A percentile compares a stretch with the other conserved stretches of the same genome.
Evolutionary conservation across 1,140 invertebrate genomes (phyloP).

Genomic region (Marisa cornuarietis): DNA sequence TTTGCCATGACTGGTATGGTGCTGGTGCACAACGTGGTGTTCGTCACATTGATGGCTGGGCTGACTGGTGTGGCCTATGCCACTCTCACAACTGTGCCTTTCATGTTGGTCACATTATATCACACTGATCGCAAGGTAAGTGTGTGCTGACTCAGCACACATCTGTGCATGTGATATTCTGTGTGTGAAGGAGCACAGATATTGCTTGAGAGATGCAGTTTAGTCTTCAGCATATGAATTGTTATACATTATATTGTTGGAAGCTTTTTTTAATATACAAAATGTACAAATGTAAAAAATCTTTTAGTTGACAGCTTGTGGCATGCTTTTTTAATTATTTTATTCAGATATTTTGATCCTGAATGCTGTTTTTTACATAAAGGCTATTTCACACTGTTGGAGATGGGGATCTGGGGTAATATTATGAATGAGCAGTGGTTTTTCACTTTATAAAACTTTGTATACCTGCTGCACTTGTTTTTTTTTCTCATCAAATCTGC

Average conservation of each 20-base stretch:
- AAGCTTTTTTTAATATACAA: too few species aligned
- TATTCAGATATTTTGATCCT: too few species aligned
- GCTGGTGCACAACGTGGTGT: conserved; percentile 54
- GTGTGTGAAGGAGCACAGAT: not conserved
- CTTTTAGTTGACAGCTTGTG: too few species aligned
- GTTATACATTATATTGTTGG: too few species aligned
- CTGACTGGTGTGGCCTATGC: conserved; percentile 68
- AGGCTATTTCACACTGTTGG: too few species aligned
- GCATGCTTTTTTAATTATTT: too few species aligned
- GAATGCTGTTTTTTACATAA: too few species aligned
- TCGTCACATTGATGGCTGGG: conserved; percentile 65
- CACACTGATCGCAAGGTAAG: conserved; percentile 66
- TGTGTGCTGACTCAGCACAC: not conserved
- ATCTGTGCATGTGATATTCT: not conserved
- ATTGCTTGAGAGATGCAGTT: too few species aligned
- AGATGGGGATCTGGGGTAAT: not conserved
- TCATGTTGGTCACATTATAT: conserved; percentile 67
- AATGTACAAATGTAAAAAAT: too few species aligned
- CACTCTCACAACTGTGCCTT: conserved; percentile 68
- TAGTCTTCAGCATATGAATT: too few species aligned
- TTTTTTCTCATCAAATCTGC: too few species aligned
- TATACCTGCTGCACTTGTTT: not conserved
- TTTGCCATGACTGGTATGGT: conserved; percentile 66
- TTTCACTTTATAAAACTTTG: too few species aligned
- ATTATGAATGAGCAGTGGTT: not conserved